Percentiles rank a stretch among this genome's conserved stretches.
Evolutionary conservation across 1,140 invertebrate genomes (phyloP).

Genomic region (Spodoptera frugiperda): DNA sequence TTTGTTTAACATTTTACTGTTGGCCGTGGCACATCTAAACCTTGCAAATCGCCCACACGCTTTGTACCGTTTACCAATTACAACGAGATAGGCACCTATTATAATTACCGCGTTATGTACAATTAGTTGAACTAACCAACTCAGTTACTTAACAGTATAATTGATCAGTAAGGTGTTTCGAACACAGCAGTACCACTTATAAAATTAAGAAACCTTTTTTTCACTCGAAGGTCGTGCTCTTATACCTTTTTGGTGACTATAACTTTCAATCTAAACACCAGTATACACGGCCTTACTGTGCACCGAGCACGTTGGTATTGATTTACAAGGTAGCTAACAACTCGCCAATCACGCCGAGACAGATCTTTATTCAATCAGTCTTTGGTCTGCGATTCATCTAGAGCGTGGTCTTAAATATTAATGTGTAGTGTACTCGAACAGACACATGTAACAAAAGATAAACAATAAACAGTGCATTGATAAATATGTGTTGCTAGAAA

Average conservation of each 20-base stretch:
- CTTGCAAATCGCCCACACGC: constrained; percentile 15
- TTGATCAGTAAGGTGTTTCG: neutral
- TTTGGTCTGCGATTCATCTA: constrained; percentile 59
- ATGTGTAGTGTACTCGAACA: constrained; percentile 69
- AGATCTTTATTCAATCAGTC: constrained; percentile 68
- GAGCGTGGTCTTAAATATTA: constrained; percentile 65
- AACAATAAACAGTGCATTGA: constrained; percentile 22
- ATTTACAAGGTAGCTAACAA: constrained; percentile 56
- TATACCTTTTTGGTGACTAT: constrained; percentile 39
- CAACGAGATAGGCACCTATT: neutral
- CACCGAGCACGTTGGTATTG: constrained; percentile 46
- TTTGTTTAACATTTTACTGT: constrained; percentile 1
- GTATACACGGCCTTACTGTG: constrained; percentile 31
- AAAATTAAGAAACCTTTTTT: constrained; percentile 29
- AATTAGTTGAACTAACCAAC: neutral
- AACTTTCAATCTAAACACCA: constrained; percentile 33
- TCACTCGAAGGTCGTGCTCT: constrained; percentile 25
- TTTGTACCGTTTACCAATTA: constrained; percentile 17
- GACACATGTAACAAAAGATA: constrained; percentile 63
- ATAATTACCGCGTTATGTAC: constrained; percentile 11
- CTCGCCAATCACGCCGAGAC: constrained; percentile 57
- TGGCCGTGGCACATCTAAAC: neutral
- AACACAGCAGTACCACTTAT: neutral
- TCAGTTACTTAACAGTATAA: constrained; percentile 7
- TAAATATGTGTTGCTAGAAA: constrained; percentile 39